A percentile compares a stretch with the other conserved stretches of the same genome.
These are phyloP conservation scores for Apodemia duryi DNA, from an alignment of 2,888 invertebrate species.

Conservation along the genomic window DNA sequence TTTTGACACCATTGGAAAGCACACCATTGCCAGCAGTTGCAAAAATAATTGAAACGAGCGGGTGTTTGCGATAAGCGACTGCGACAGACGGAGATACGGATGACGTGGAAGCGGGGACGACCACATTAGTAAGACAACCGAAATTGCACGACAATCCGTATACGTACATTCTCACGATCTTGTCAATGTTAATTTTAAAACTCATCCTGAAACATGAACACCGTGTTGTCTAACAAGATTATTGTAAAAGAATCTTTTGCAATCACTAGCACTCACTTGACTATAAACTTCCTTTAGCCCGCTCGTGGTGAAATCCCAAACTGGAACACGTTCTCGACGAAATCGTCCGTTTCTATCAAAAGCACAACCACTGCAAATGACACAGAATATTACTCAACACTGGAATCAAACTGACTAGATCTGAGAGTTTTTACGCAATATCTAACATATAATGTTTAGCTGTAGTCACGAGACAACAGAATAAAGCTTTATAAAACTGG, in stretches of 20 bases:
- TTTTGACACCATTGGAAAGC: not conserved
- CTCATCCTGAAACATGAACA: conserved; percentile 10
- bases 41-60: conserved; percentile 4
- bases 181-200: conserved; percentile 4
- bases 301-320: conserved; percentile 78
- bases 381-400: conserved; percentile 76
- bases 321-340: conserved; percentile 72
- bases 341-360: conserved; percentile 72
- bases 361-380: conserved; percentile 72
- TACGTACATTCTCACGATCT: conserved; percentile 4
- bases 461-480: not conserved
- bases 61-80: not conserved
- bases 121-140: conserved; percentile 12
- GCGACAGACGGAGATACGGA: conserved; percentile 21
- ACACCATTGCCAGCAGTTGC: conserved; percentile 10
- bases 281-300: conserved; percentile 77
- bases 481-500: conserved; percentile 51
- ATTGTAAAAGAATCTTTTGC: not conserved
- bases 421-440: conserved; percentile 49
- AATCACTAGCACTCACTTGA: conserved; percentile 58
- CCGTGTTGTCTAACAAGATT: not conserved
- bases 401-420: conserved; percentile 62
- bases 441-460: conserved; percentile 29
- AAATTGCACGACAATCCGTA: conserved; percentile 10
- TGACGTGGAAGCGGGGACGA: conserved; percentile 27